A percentile compares a stretch with the other conserved stretches of the same genome.
Conservation (phyloP, 2,888 invertebrate genomes). For the Rhodophaea formosa region DNA sequence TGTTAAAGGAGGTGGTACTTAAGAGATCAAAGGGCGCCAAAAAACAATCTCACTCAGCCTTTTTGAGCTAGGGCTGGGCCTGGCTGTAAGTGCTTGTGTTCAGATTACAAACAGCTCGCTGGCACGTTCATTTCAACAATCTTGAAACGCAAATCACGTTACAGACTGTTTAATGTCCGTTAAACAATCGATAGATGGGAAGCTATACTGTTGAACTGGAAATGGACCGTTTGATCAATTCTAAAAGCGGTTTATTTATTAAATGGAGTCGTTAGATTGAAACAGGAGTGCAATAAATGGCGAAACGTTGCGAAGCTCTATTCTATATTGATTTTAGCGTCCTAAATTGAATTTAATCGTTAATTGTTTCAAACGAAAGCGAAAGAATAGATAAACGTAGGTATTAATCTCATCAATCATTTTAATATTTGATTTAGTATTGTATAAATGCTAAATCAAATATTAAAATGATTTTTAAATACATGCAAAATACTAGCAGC, state of each 20-base stretch:
- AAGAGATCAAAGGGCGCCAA: too few species aligned
- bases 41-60: too few species aligned
- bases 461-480: too few species aligned
- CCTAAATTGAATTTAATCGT: background rate
- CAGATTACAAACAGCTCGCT: background rate
- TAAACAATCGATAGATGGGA: slow-evolving; percentile 5
- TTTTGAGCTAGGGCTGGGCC: background rate
- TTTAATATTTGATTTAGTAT: too few species aligned
- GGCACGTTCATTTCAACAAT: slow-evolving; percentile 10
- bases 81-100: slow-evolving; percentile 3
- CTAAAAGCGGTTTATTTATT: slow-evolving; percentile 15
- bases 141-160: background rate
- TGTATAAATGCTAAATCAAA: background rate
- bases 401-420: too few species aligned
- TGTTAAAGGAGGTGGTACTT: too few species aligned
- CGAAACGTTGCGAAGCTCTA: background rate
- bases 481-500: too few species aligned
- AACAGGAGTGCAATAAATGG: background rate
- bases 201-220: slow-evolving; percentile 9
- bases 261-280: slow-evolving; percentile 5
- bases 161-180: background rate
- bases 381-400: too few species aligned
- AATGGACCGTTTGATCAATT: slow-evolving; percentile 12
- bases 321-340: background rate
- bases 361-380: background rate